Percentiles rank a stretch among this genome's conserved stretches.
phyloP scores from a whole-genome alignment of 1,140 invertebrate species.

The Drepana arcuata region DNA sequence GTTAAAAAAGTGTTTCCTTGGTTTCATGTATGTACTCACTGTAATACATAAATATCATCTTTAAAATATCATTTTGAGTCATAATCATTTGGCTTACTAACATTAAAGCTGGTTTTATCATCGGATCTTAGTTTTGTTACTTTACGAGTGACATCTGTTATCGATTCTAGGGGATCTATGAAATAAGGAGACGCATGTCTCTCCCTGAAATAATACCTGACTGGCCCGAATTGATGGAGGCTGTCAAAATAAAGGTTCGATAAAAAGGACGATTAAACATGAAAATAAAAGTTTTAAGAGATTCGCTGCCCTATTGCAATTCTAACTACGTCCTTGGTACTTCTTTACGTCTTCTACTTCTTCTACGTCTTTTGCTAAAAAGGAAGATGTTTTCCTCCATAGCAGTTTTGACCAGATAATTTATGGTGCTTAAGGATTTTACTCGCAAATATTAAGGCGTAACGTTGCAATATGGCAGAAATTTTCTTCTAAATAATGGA shows the following conservation, averaged over 20 bases:
- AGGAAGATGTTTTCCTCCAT: too few relatives aligned
- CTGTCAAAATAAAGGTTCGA: constrained; percentile 76
- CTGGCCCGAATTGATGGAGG: constrained; percentile 75
- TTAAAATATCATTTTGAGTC: too few relatives aligned
- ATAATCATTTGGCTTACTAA: constrained; percentile 27
- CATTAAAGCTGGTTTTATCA: constrained; percentile 24
- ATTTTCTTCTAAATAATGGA: constrained; percentile 51
- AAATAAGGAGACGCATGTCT: constrained; percentile 76
- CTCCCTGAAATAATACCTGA: constrained; percentile 76
- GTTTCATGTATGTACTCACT: constrained; percentile 26
- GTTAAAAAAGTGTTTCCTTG: constrained; percentile 21
- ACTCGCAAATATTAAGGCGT: too few relatives aligned
- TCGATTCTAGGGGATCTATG: constrained; percentile 75
- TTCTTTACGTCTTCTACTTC: too few relatives aligned
- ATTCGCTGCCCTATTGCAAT: constrained; percentile 37
- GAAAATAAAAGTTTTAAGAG: constrained; percentile 29
- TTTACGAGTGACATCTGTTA: constrained; percentile 30
- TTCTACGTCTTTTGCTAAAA: too few relatives aligned
- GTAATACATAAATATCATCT: too few relatives aligned
- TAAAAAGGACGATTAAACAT: constrained; percentile 57
- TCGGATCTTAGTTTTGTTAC: background rate
- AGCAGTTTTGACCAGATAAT: too few relatives aligned
- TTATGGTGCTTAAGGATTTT: too few relatives aligned
- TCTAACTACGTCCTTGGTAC: too few relatives aligned
- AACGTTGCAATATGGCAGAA: constrained; percentile 32